These are phyloP conservation scores for Tiliacea aurago DNA, from an alignment of 2,888 invertebrate genomes.

Conservation along the genomic window DNA sequence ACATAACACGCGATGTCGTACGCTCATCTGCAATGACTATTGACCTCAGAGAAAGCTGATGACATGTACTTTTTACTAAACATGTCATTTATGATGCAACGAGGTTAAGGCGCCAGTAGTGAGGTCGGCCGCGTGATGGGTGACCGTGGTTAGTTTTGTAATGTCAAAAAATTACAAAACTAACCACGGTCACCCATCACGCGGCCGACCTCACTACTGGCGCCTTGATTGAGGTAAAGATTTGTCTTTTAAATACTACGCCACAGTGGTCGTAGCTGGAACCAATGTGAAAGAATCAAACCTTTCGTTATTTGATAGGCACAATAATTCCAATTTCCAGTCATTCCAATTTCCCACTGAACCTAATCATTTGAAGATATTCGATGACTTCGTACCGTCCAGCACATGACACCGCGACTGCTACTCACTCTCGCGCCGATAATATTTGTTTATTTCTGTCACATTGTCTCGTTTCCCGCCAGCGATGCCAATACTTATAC, in stretches of 20 bases:
- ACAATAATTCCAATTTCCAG: neutral
- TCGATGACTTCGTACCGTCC: neutral
- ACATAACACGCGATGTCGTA: constrained; percentile 26
- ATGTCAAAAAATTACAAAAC: too few species aligned
- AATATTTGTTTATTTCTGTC: neutral
- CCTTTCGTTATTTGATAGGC: neutral
- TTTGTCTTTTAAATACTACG: neutral
- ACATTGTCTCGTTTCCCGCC: neutral
- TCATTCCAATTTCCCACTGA: neutral
- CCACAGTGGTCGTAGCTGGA: neutral
- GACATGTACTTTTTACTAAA: constrained; percentile 38
- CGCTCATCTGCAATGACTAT: constrained; percentile 47
- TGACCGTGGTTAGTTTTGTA: constrained; percentile 8
- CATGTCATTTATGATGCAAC: constrained; percentile 39
- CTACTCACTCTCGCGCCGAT: neutral
- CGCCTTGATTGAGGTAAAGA: neutral
- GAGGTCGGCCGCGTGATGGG: constrained; percentile 29
- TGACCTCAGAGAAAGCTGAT: constrained; percentile 62
- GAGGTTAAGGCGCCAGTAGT: constrained; percentile 29
- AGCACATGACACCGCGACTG: neutral
- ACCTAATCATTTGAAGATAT: too few species aligned
- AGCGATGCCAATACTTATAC: neutral
- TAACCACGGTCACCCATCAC: too few species aligned
- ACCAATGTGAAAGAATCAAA: neutral
- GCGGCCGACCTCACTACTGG: too few species aligned